Conservation (phyloP, 2,888 invertebrate genomes). For the Lepidochitona cinerea region DNA sequence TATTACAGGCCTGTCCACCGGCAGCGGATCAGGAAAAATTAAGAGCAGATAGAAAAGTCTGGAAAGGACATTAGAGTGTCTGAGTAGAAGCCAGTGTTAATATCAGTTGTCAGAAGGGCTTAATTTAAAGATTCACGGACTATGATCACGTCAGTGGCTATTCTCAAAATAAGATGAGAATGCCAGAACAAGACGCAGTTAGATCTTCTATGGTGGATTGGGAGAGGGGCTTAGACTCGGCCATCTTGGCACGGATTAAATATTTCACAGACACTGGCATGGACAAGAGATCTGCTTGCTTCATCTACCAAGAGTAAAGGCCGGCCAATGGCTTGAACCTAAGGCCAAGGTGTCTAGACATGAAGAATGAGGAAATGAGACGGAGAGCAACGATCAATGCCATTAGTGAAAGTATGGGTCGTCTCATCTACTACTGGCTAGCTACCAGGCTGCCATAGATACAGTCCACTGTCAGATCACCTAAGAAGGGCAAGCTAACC, state of each 20-base stretch:
- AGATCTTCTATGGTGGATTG: background rate
- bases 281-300: background rate
- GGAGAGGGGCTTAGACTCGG: background rate
- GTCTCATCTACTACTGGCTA: background rate
- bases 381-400: background rate
- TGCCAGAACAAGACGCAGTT: too few relatives aligned
- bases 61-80: background rate
- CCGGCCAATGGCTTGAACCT: background rate
- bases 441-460: too few relatives aligned
- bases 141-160: background rate
- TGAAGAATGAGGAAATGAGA: background rate
- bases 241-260: conserved; percentile 1
- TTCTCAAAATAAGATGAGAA: too few relatives aligned
- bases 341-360: background rate
- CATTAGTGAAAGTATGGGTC: background rate
- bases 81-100: background rate
- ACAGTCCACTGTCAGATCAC: too few relatives aligned
- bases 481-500: too few relatives aligned
- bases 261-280: background rate
- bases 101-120: background rate
- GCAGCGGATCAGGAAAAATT: background rate
- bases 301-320: too few relatives aligned
- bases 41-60: background rate
- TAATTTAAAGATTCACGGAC: background rate
- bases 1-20: background rate